phyloP scores from a whole-genome alignment of 92 coral and sea anemone genomes.

The Phenganax subtilis region DNA sequence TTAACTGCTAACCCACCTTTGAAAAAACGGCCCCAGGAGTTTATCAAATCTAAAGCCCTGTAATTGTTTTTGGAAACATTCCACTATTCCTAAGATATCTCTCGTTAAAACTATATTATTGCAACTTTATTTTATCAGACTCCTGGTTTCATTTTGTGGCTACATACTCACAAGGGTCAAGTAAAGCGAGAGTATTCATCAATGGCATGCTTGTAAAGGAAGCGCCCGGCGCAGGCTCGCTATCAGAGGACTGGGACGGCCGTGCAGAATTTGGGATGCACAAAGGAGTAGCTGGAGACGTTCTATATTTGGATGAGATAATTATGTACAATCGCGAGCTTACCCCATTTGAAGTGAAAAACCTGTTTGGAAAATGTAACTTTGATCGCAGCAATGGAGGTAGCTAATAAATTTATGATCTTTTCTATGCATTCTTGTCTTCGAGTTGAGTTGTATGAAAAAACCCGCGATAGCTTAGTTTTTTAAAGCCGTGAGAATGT shows the following conservation, averaged over 20 bases:
- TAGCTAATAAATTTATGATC: background rate
- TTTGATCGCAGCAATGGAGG: slow-evolving; percentile 69
- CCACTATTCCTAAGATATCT: background rate
- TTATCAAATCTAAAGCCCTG: background rate
- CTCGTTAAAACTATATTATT: background rate
- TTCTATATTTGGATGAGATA: slow-evolving; percentile 69
- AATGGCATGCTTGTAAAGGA: slow-evolving; percentile 76
- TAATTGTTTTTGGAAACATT: background rate
- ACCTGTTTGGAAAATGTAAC: slow-evolving; percentile 78
- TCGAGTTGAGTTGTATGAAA: too few relatives aligned
- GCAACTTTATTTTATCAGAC: slow-evolving; percentile 38
- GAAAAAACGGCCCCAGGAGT: too few relatives aligned
- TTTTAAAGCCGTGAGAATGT: background rate
- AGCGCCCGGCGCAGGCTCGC: slow-evolving; percentile 58
- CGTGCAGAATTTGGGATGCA: slow-evolving; percentile 89
- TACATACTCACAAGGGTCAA: slow-evolving; percentile 59
- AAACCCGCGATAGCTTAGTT: slow-evolving; percentile 19
- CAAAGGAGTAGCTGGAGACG: slow-evolving; percentile 56
- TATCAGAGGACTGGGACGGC: slow-evolving; percentile 98
- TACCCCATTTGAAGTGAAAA: slow-evolving; percentile 80
- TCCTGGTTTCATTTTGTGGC: slow-evolving; percentile 84
- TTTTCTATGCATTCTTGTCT: too few relatives aligned
- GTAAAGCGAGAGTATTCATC: slow-evolving; percentile 71
- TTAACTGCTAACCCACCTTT: too few relatives aligned
- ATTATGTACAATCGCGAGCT: slow-evolving; percentile 77